These are phyloP conservation scores for Tipula lateralis DNA, from an alignment of 2,888 invertebrate genomes.

Conservation along the genomic window DNA sequence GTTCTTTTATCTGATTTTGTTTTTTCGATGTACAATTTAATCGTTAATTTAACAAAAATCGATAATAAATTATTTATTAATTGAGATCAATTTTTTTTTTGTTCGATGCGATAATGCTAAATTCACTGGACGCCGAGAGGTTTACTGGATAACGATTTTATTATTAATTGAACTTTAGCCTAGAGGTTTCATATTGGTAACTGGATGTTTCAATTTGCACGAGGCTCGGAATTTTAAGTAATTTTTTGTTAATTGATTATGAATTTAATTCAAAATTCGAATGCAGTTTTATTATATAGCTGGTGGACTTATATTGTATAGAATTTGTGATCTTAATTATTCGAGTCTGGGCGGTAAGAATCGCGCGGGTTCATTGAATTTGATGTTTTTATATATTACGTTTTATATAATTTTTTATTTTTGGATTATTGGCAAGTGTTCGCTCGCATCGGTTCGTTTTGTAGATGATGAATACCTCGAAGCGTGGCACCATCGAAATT, in stretches of 20 bases:
- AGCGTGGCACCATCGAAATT: too few relatives aligned
- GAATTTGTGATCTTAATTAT: neutral
- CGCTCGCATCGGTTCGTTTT: too few relatives aligned
- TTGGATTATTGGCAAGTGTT: too few relatives aligned
- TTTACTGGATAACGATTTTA: neutral
- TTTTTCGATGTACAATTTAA: neutral
- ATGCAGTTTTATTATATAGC: neutral
- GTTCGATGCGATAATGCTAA: neutral
- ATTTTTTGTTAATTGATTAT: neutral
- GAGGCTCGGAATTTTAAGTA: neutral
- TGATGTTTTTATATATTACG: too few relatives aligned
- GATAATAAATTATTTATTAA: conserved; percentile 19
- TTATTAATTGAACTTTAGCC: conserved; percentile 20
- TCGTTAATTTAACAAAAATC: conserved; percentile 11
- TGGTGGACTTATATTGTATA: neutral
- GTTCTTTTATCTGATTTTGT: neutral
- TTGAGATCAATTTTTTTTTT: neutral
- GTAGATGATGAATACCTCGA: too few relatives aligned
- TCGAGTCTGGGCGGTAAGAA: neutral
- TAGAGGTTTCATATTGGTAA: neutral
- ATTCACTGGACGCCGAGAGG: neutral
- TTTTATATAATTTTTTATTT: too few relatives aligned
- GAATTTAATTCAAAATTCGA: neutral
- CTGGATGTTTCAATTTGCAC: neutral
- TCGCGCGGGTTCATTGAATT: neutral